Evolutionary conservation across 2,113 vertebrate species (phyloP).

Genomic region (Melanerpes aurifrons): DNA sequence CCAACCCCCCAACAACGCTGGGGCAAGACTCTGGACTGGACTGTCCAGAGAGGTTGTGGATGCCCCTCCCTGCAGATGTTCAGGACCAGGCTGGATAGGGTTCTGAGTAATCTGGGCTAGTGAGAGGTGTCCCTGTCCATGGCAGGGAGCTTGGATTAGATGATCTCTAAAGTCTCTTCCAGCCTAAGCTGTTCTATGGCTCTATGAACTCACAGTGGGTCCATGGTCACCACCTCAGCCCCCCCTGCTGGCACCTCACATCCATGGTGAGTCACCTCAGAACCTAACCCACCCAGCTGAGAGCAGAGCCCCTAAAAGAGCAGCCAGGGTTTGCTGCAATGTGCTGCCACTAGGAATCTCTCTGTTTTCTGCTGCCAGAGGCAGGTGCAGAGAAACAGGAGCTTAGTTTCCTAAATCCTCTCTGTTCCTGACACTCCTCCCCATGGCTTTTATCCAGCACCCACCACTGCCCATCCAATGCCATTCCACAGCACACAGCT

Average conservation of each 20-base stretch:
- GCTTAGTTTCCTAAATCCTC: neutral
- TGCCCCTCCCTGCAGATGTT: no score
- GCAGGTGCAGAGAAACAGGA: neutral
- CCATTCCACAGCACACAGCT: neutral
- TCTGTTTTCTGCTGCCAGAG: neutral
- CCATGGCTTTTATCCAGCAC: neutral
- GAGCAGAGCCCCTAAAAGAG: neutral
- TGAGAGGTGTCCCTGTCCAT: no score
- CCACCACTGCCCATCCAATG: neutral
- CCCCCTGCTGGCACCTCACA: neutral
- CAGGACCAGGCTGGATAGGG: no score
- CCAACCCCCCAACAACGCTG: no score
- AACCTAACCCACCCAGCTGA: neutral
- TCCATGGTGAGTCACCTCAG: rapidly evolving
- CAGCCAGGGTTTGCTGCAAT: neutral
- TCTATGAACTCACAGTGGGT: rapidly evolving
- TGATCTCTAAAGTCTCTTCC: no score
- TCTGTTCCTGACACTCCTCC: neutral
- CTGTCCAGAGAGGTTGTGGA: no score
- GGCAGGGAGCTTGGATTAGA: no score
- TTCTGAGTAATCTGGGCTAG: no score
- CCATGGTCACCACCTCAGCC: neutral
- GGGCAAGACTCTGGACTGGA: no score
- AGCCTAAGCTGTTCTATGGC: no score
- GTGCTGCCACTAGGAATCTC: neutral